Conservation (phyloP, 2,888 invertebrate genomes). For the Arctia plantaginis region DNA sequence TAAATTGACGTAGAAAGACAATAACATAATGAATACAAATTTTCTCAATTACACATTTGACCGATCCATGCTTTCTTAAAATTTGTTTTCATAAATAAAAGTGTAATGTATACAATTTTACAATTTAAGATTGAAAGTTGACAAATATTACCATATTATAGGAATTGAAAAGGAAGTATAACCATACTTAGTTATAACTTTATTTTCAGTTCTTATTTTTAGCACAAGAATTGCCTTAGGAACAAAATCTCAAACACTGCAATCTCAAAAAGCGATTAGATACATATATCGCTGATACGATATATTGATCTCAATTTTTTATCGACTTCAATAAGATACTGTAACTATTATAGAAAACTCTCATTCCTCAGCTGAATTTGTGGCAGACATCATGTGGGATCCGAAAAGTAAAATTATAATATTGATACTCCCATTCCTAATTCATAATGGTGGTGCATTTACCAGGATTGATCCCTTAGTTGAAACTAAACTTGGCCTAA, state of each 20-base stretch:
- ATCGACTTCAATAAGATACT: neutral
- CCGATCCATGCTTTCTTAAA: too few species aligned
- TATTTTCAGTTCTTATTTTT: neutral
- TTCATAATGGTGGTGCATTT: constrained; percentile 39
- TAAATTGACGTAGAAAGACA: too few species aligned
- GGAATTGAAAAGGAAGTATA: too few species aligned
- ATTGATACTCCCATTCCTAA: constrained; percentile 30
- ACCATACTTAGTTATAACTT: too few species aligned
- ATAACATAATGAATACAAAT: too few species aligned
- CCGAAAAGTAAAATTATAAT: constrained; percentile 27
- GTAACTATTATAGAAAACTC: neutral
- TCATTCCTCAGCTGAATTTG: neutral
- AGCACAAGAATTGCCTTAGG: neutral
- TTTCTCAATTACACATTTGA: too few species aligned
- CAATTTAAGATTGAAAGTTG: too few species aligned
- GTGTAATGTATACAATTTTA: too few species aligned
- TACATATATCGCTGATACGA: neutral
- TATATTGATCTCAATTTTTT: neutral
- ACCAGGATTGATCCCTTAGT: constrained; percentile 64
- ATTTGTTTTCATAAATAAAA: too few species aligned
- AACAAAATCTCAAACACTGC: neutral
- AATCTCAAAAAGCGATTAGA: constrained; percentile 4
- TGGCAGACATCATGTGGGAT: constrained; percentile 37
- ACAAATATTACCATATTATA: too few species aligned
- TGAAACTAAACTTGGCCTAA: constrained; percentile 60